Evolutionary conservation across 2,113 vertebrate species (phyloP).

Genomic region (Jacana jacana): DNA sequence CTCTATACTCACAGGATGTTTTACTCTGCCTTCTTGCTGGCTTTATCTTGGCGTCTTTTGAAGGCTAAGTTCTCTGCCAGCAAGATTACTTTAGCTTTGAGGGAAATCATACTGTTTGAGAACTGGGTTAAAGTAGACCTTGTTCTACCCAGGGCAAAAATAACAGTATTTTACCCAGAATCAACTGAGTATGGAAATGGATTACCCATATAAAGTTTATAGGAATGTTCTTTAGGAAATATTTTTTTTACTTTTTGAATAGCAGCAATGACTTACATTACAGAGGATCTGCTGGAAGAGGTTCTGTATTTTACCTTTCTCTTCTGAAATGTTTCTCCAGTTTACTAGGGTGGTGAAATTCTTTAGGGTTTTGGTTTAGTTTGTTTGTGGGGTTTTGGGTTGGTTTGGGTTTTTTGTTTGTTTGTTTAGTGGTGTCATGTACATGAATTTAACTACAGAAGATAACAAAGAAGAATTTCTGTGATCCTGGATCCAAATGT

Average conservation of each 20-base stretch:
- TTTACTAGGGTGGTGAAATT: not conserved
- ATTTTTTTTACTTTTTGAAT: not conserved
- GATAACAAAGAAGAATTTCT: not conserved
- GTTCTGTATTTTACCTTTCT: not conserved
- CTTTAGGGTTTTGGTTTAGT: not conserved
- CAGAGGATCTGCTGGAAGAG: not conserved
- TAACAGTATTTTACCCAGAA: not conserved
- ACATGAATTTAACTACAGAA: not conserved
- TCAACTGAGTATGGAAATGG: not conserved
- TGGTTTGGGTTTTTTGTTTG: too few species aligned
- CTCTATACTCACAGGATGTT: not conserved
- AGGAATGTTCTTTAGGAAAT: not conserved
- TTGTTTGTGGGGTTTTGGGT: not conserved
- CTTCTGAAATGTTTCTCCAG: not conserved
- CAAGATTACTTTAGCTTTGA: not conserved
- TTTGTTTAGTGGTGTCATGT: not conserved
- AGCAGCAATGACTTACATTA: not conserved
- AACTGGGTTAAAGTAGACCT: not conserved
- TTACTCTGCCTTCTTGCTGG: not conserved
- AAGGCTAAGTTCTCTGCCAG: not conserved
- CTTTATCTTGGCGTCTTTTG: constrained; percentile 5
- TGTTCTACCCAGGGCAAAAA: not conserved
- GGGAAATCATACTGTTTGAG: not conserved
- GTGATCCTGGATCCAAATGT: not conserved
- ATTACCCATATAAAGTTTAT: not conserved